Conservation (phyloP, 1,140 invertebrate species). For the Gryon sp. region DNA sequence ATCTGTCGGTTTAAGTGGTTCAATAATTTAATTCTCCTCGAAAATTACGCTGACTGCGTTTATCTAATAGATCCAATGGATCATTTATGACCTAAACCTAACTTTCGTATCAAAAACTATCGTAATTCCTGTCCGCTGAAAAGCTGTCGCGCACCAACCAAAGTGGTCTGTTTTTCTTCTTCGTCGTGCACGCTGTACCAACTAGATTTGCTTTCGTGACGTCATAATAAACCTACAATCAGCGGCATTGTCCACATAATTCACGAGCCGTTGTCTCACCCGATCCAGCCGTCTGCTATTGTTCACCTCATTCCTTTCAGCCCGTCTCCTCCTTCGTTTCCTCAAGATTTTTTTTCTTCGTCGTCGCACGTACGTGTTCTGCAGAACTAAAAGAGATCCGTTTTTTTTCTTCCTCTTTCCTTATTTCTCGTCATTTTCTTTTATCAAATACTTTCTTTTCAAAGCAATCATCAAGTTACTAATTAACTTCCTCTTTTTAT, state of each 20-base stretch:
- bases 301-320: constrained; percentile 61
- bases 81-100: neutral
- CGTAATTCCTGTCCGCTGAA: constrained; percentile 1
- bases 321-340: constrained; percentile 31
- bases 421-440: neutral
- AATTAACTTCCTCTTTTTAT: too few relatives aligned
- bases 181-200: constrained; percentile 67
- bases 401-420: constrained; percentile 9
- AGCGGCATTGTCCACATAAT: constrained; percentile 79
- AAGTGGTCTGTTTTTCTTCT: constrained; percentile 65
- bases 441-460: too few relatives aligned
- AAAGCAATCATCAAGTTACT: too few relatives aligned
- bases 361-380: constrained; percentile 19
- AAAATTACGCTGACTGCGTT: neutral
- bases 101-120: neutral
- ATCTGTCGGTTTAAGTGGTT: neutral
- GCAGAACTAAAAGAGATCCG: constrained; percentile 4
- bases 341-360: constrained; percentile 15
- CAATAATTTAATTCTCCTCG: too few relatives aligned
- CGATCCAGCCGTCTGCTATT: constrained; percentile 64
- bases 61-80: neutral
- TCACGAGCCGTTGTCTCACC: constrained; percentile 74
- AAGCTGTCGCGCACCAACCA: constrained; percentile 12
- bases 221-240: constrained; percentile 79
- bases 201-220: constrained; percentile 77